phyloP scores from a whole-genome alignment of 2,888 invertebrate species.

The Chrysolina oricalcia region DNA sequence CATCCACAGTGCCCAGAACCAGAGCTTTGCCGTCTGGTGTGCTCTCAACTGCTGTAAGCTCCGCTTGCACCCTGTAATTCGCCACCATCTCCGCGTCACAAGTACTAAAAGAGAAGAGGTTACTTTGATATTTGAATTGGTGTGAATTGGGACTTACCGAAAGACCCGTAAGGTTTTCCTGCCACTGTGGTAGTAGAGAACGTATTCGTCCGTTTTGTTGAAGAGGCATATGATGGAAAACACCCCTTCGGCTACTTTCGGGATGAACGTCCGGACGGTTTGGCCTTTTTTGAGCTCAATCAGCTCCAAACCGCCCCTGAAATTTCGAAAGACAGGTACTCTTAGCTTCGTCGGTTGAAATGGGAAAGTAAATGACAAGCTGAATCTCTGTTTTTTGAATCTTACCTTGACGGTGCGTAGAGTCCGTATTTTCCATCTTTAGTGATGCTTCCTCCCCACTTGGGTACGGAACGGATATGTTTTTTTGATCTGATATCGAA shows the following conservation, averaged over 20 bases:
- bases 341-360: neutral
- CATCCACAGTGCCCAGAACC: constrained; percentile 93
- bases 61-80: constrained; percentile 92
- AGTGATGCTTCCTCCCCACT: constrained; percentile 94
- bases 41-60: constrained; percentile 89
- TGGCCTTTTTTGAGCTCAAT: constrained; percentile 93
- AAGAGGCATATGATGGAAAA: constrained; percentile 97
- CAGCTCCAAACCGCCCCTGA: constrained; percentile 92
- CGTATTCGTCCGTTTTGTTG: constrained; percentile 94
- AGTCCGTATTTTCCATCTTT: constrained; percentile 92
- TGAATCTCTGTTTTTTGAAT: neutral
- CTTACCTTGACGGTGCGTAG: constrained; percentile 87
- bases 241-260: constrained; percentile 96
- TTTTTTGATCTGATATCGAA: constrained; percentile 92
- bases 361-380: neutral
- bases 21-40: constrained; percentile 88
- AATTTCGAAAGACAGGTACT: constrained; percentile 46
- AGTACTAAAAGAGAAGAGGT: constrained; percentile 75
- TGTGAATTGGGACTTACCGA: constrained; percentile 74
- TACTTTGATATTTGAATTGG: neutral
- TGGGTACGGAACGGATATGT: constrained; percentile 88
- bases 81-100: constrained; percentile 93
- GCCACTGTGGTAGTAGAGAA: constrained; percentile 97
- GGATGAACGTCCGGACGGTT: constrained; percentile 91
- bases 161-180: constrained; percentile 95